Base-by-base conservation (phyloP, 2,113 vertebrate species). In the Girardinichthys multiradiatus region DNA sequence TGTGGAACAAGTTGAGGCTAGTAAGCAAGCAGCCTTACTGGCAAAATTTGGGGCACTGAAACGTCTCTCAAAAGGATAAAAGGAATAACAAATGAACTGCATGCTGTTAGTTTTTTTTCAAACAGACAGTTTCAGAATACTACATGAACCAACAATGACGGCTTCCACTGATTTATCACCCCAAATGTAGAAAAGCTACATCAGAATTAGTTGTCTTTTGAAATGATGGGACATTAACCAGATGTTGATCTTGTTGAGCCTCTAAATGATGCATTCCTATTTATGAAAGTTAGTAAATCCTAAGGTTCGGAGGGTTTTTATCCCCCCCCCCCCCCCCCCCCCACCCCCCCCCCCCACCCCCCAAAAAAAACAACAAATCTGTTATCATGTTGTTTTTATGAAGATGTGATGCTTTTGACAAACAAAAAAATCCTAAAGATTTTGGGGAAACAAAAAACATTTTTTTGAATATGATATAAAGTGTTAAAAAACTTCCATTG, bases 21-120 rank as follows among this genome's bases (percentile, higher is more conserved):
- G 66, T 57, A 42, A 3, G 13, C n/a, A 27, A 14, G 59, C 31
- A 39, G 21, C 58, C 64, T 60, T 39, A n/a, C 29, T 68, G 45
- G 57, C 42, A 67, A 51, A 51, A 65, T 28, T 66, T n/a, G 27
- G 35, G 63, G 64, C 57, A 68, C 26, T 24, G 24, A 66, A 2
- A 58, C 33, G 28, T 66, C 24, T 66, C 24, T 66, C 35, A 66
- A n/a, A 24, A 45, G 35, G 30, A 57, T 59, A 33, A 74, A 39
- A 0, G 5, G 5, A 45, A 54, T 10, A n/a, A 24, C 48, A 24
- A 10, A 54, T 54, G n/a, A n/a, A n/a, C 24, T n/a, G 17, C 9
- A 54, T 48, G 19, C 19, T n/a, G 48, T 54, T 54, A n/a, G 8
- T 54, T n/a, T 51, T 9, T 0, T 45, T 45, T 45, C 4, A n/a